Conservation (phyloP, 2,797 vertebrate genomes). For the Vespertilio murinus region DNA sequence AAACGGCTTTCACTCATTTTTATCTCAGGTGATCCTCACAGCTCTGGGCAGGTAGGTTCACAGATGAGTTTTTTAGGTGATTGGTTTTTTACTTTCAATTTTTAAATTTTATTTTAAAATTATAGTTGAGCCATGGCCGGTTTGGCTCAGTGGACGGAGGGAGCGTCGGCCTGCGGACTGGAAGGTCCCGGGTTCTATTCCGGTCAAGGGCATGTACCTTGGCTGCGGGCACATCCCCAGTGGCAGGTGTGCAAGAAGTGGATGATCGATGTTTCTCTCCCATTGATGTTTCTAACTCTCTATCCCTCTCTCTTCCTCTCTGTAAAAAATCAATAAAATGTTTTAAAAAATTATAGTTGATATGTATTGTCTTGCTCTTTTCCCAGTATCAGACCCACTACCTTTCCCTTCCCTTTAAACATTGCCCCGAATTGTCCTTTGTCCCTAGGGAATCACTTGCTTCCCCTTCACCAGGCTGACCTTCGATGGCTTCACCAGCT, state of each 20-base stretch:
- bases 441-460: neutral
- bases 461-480: neutral
- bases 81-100: neutral
- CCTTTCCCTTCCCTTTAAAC: neutral
- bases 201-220: too few species aligned
- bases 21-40: neutral
- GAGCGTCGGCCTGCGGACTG: too few species aligned
- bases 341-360: neutral
- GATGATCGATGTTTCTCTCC: too few species aligned
- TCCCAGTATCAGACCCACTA: neutral
- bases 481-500: conserved; percentile 47
- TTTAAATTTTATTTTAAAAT: neutral
- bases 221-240: too few species aligned
- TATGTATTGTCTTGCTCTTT: neutral
- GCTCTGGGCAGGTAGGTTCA: neutral
- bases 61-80: neutral
- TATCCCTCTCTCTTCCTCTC: too few species aligned
- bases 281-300: too few species aligned
- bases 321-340: too few species aligned
- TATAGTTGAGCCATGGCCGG: too few species aligned
- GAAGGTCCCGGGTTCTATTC: too few species aligned
- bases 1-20: neutral
- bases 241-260: too few species aligned
- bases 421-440: conserved; percentile 35
- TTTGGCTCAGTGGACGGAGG: too few species aligned